A percentile compares a stretch with the other conserved stretches of the same genome.
phyloP scores from a whole-genome alignment of 2,797 vertebrate genomes.

The Acestrorhynchus altus region DNA sequence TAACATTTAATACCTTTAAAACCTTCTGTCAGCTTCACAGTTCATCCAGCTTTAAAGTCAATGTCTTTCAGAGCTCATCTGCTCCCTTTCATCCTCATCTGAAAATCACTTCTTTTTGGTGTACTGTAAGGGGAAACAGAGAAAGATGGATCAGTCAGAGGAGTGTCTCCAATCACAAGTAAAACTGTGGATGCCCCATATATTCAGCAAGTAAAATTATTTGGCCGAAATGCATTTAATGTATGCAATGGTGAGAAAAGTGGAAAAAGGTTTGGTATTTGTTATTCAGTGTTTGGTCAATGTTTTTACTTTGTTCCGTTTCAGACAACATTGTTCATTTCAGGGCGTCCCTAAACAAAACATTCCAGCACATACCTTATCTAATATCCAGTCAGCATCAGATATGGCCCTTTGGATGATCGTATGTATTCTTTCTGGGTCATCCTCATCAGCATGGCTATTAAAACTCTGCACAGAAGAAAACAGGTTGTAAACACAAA shows the following conservation, averaged over 20 bases:
- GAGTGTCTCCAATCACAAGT: too few relatives aligned
- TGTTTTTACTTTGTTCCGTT: too few relatives aligned
- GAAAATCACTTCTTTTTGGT: slow-evolving; percentile 36
- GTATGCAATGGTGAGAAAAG: too few relatives aligned
- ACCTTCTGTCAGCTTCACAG: background rate
- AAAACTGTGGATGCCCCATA: too few relatives aligned
- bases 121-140: slow-evolving; percentile 39
- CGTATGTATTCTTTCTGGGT: slow-evolving; percentile 70
- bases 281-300: too few relatives aligned
- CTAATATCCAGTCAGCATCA: slow-evolving; percentile 77
- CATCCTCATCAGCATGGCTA: slow-evolving; percentile 77
- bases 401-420: slow-evolving; percentile 74
- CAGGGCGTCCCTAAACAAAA: too few relatives aligned
- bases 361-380: slow-evolving; percentile 65
- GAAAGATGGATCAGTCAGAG: background rate
- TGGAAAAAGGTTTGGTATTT: too few relatives aligned
- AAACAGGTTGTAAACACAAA: background rate
- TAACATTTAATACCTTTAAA: background rate
- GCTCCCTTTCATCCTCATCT: background rate
- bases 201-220: too few relatives aligned
- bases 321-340: too few relatives aligned
- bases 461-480: slow-evolving; percentile 70
- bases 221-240: too few relatives aligned
- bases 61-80: background rate
- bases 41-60: background rate